These are phyloP conservation scores for Drosophila birchii DNA, from an alignment of 2,888 invertebrate species.

Conservation along the genomic window DNA sequence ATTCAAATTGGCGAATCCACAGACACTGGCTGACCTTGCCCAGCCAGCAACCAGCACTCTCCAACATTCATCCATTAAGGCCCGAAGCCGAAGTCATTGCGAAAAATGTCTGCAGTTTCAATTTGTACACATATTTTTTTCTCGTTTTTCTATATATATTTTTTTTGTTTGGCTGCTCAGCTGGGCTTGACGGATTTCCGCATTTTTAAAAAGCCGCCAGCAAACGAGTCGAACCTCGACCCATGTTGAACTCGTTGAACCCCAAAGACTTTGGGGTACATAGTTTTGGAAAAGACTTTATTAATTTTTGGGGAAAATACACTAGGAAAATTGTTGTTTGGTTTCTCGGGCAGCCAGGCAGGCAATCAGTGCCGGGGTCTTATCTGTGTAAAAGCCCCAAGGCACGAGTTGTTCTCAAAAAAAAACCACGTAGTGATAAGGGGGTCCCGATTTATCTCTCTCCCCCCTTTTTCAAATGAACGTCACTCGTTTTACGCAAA, in stretches of 20 bases:
- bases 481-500: constrained; percentile 40
- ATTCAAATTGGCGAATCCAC: constrained; percentile 61
- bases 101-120: constrained; percentile 59
- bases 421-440: constrained; percentile 34
- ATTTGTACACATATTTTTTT: constrained; percentile 49
- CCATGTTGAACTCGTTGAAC: constrained; percentile 54
- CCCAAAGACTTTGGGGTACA: constrained; percentile 3
- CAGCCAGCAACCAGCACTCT: constrained; percentile 29
- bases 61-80: constrained; percentile 55
- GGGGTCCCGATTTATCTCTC: constrained; percentile 13
- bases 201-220: constrained; percentile 42
- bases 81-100: constrained; percentile 51
- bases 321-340: constrained; percentile 4
- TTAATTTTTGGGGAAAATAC: not conserved
- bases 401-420: constrained; percentile 10
- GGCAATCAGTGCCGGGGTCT: constrained; percentile 11
- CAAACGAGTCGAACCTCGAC: constrained; percentile 27
- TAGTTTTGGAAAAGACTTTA: not conserved
- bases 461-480: constrained; percentile 17
- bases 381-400: constrained; percentile 3
- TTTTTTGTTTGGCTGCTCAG: constrained; percentile 55
- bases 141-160: not conserved
- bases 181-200: constrained; percentile 73
- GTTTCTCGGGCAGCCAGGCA: not conserved
- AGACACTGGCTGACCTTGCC: constrained; percentile 63